Base-by-base conservation (phyloP, 2,888 invertebrate species). In the Drosophila siamana region DNA sequence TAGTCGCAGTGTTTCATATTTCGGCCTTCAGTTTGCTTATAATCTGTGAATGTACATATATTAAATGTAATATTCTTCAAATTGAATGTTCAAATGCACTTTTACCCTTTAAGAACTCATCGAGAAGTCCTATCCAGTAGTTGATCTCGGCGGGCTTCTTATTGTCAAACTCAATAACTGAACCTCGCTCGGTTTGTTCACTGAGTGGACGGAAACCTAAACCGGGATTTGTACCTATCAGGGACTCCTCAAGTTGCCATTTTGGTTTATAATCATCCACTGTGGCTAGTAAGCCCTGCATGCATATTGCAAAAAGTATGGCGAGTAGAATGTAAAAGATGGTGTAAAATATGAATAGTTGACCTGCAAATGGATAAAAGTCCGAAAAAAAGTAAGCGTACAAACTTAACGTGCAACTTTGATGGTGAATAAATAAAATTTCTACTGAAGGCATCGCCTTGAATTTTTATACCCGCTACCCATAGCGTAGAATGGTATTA, bases 271-370 rank as follows among this genome's bases (percentile, higher is more conserved):
- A 92, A 0, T 94, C 91, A 73, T 95, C 94, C 67, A 98, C 89
- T 0, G 96, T 95, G 43, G 94, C 93, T 83, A 96, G 93, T 79
- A 99, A 94, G 1, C 96, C 96, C 67, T 96, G 95, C 94, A 98
- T 95, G 92, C 98, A 98, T 54, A 97, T 94, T 0, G 96, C 94
- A 92, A 98, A 98, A 88, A 99, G 93, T 6, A 96, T 94, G 13
- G 96, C 96, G 90, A 99, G 93, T 63, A 95, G 94, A 48, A 95
- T 93, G 93, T 98, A 99, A 94, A 98, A 99, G 74, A 97, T 94
- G 44, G 94, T 74, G 93, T 99, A 99, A 94, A 99, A 99, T 0
- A 95, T 75, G 19, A 96, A 89, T 68, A 98, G 94, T 91, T 97
- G 95, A 69, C 94, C 98, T 98, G 94, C 22, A 19, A 19, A 19